Evolutionary conservation across 2,888 invertebrate genomes (phyloP), one percentile per base, ranked within the genome.

Genomic region (Busseola fusca): DNA sequence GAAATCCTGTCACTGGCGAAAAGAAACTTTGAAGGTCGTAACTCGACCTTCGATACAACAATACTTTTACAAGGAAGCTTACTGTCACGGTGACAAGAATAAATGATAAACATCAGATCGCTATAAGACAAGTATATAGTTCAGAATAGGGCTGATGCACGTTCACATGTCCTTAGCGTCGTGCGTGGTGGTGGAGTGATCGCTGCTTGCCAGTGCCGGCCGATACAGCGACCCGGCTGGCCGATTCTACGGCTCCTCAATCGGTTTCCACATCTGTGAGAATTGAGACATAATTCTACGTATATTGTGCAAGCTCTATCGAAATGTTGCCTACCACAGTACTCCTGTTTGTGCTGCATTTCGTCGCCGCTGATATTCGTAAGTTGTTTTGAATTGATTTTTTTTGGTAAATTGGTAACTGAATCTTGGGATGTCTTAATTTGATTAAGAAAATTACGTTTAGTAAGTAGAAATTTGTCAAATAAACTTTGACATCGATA

Each of bases 361-460:
- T 89, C 75, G 93, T 88, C 75, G 89, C 91, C 64, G 93, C 95
- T 72, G 95, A 95, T 86, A 91, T 95, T 87, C 95, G 95, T 95
- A 90, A 94, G 95, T 93, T 69, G 0, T 12, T 63, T 58, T 42
- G 1, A 34, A 66, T 25, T 45, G 27, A 12, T 72, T 27, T 64
- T 27, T 64, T 69, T 57, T 50, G 6, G 25, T 27, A 63, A 73
- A 73, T 40, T 18, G 1, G 10, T 1, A n/a, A 3, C 0, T 30
- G 16, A 3, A 9, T 34, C 57, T 30, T 30, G 18, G 40, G 3
- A 14, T 62, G 25, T 21, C 9, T 37, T 9, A 21, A 25, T 9
- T 9, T 9, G 1, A 48, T 40, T 14, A 7, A 7, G 3, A 30
- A 30, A 12, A 21, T 70, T 48, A 16, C 0, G 16, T 12, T 40